Base-by-base conservation (phyloP, 2,888 invertebrate genomes). In the Cartodere bifasciata region DNA sequence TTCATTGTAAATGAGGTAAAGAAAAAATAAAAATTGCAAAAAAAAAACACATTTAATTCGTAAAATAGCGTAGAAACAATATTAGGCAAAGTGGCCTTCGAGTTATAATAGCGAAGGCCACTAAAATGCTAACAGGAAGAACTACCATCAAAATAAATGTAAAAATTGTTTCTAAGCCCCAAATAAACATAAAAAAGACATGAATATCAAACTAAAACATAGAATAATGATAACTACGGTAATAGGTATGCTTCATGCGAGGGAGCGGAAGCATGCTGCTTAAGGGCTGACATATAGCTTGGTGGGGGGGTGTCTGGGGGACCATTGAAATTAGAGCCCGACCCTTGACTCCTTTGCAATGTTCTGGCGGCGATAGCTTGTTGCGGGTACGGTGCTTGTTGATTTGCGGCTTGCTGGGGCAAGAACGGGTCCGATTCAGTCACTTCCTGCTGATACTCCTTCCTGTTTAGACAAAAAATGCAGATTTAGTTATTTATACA, bases 401-500 rank as follows among this genome's bases (percentile, higher is more conserved):
- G n/a, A n/a, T n/a, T n/a, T 37, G 61, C 70, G 58, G 49, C 69
- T 59, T 42, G 70, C 62, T 43, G 68, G 58, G 42, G 72, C 46
- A 83, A 65, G 64, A 80, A 82, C 37, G 82, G 80, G 42, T 82
- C 86, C 38, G 83, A 82, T 56, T 87, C 87, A 58, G 86, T 87
- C 43, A 80, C 79, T n/a, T n/a, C n/a, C 56, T 83, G 84, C 36
- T 77, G 75, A 49, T 81, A 83, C 54, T 78, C 75, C 43, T 79
- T 75, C 60, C 81, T 81, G 64, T 12, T 65, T 64, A 48, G 43
- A 34, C 36, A 26, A 36, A n/a, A n/a, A n/a, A n/a, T n/a, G n/a
- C n/a, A n/a, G n/a, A n/a, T n/a, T n/a, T n/a, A n/a, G n/a, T n/a
- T n/a, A n/a, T n/a, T n/a, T n/a, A n/a, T n/a, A n/a, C n/a, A n/a